phyloP scores from a whole-genome alignment of 2,113 vertebrate species.

The Agelaius phoeniceus region DNA sequence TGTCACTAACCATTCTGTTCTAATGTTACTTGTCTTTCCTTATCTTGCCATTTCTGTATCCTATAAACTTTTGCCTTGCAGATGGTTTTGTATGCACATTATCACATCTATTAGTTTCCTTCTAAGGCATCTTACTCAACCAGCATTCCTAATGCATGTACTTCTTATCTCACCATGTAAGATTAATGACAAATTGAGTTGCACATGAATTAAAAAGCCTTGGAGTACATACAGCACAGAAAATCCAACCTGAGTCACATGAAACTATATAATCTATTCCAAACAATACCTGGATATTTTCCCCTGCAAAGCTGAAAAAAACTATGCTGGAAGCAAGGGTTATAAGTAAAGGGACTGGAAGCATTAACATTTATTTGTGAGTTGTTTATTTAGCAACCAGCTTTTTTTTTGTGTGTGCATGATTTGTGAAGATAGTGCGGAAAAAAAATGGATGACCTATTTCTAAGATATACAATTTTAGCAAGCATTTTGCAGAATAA shows the following conservation, averaged over 20 bases:
- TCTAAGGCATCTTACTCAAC: background rate
- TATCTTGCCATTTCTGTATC: background rate
- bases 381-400: background rate
- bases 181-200: slow-evolving; percentile 35
- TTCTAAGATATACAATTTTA: background rate
- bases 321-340: background rate
- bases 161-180: slow-evolving; percentile 12
- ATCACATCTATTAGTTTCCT: background rate
- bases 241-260: background rate
- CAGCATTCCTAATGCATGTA: background rate
- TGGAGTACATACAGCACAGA: background rate
- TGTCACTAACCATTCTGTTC: background rate
- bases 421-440: background rate
- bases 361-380: background rate
- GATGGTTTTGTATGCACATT: background rate
- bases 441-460: background rate
- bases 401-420: background rate
- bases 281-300: background rate
- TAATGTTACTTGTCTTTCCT: background rate
- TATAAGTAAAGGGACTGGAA: background rate
- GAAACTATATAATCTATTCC: background rate
- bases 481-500: background rate
- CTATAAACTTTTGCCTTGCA: background rate
- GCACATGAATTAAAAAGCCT: background rate
- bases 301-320: background rate